A percentile compares a stretch with the other conserved stretches of the same genome.
phyloP scores from a whole-genome alignment of 2,113 vertebrate genomes.

The Apeltes quadracus region DNA sequence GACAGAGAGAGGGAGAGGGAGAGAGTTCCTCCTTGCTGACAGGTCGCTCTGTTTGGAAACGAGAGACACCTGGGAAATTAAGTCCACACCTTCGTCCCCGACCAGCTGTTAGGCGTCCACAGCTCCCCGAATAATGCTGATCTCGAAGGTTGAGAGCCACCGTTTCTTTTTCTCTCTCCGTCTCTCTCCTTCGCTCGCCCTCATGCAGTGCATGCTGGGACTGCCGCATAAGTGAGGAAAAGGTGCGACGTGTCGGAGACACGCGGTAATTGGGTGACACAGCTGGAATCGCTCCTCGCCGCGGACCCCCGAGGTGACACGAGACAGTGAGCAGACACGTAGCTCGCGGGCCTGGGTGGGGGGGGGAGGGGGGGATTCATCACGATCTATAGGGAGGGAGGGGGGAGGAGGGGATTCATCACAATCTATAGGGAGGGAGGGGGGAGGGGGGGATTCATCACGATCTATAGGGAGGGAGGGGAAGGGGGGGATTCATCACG shows the following conservation, averaged over 20 bases:
- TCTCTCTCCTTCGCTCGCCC: background rate
- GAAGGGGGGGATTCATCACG: no score
- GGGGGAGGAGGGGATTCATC: no score
- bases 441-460: no score
- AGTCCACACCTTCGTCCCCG: slow-evolving; percentile 40
- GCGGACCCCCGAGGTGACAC: slow-evolving; percentile 35
- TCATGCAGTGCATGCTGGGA: slow-evolving; percentile 16
- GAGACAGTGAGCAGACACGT: slow-evolving; percentile 19
- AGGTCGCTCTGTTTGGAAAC: slow-evolving; percentile 51
- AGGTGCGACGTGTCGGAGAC: slow-evolving; percentile 18
- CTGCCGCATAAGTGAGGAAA: slow-evolving; percentile 21
- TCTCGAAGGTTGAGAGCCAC: slow-evolving; percentile 11
- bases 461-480: no score
- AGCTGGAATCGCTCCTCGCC: slow-evolving; percentile 11
- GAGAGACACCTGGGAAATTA: slow-evolving; percentile 70
- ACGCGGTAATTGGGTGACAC: slow-evolving; percentile 52
- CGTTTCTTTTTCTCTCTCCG: background rate
- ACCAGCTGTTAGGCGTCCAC: slow-evolving; percentile 62
- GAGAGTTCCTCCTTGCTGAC: slow-evolving; percentile 28
- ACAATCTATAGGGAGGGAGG: no score
- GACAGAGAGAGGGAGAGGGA: slow-evolving; percentile 21
- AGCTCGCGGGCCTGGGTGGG: no score
- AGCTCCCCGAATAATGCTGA: slow-evolving; percentile 37
- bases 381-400: no score
- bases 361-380: no score